phyloP scores from a whole-genome alignment of 2,888 invertebrate genomes.

The Panzeria rudis region DNA sequence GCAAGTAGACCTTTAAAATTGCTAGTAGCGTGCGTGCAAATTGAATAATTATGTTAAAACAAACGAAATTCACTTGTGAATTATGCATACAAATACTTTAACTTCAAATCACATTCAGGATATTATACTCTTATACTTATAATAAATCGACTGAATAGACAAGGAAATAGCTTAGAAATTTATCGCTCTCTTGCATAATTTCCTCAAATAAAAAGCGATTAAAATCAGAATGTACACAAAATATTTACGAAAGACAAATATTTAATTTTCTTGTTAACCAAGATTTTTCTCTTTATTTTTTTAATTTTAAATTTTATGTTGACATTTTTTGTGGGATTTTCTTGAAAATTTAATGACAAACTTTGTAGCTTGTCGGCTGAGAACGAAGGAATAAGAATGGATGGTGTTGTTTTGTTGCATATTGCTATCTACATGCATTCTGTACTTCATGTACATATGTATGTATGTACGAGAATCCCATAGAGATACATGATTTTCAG shows the following conservation, averaged over 20 bases:
- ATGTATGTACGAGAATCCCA: constrained; percentile 4
- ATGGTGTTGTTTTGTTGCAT: constrained; percentile 28
- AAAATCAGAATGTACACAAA: constrained; percentile 52
- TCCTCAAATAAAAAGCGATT: constrained; percentile 40
- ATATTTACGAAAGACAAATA: constrained; percentile 38
- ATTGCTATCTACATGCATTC: background rate
- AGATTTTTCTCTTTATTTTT: constrained; percentile 6
- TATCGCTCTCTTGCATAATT: constrained; percentile 51
- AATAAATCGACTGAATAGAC: constrained; percentile 27
- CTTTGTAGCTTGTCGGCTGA: constrained; percentile 17
- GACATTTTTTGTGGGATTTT: constrained; percentile 48
- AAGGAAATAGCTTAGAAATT: constrained; percentile 38
- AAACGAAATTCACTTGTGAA: constrained; percentile 2
- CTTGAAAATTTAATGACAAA: constrained; percentile 56
- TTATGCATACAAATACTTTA: constrained; percentile 14
- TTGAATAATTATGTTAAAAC: background rate
- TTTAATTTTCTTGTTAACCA: constrained; percentile 33
- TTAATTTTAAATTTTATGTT: constrained; percentile 14
- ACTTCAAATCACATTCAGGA: constrained; percentile 17
- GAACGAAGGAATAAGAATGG: background rate
- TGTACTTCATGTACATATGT: background rate
- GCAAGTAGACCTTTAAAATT: background rate
- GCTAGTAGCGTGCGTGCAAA: constrained; percentile 23
- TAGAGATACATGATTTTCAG: constrained; percentile 54
- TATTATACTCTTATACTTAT: background rate